phyloP scores from a whole-genome alignment of 2,113 vertebrate species.

The Podocnemis expansa region DNA sequence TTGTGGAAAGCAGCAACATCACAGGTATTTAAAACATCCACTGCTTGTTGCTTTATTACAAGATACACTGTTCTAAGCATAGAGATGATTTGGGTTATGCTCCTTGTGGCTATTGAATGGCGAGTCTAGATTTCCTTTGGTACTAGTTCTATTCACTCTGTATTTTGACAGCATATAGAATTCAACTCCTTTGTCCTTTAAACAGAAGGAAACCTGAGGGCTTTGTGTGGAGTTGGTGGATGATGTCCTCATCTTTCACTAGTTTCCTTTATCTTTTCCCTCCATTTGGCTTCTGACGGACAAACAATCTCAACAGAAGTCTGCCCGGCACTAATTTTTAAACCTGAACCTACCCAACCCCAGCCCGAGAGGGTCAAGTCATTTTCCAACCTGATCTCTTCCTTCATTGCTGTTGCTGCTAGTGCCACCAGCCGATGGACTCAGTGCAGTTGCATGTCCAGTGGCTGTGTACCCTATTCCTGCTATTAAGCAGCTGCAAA shows the following conservation, averaged over 20 bases:
- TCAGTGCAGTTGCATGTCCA: neutral
- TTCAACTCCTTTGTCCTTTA: neutral
- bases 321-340: neutral
- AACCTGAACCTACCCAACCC: neutral
- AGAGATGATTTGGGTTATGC: slow-evolving; percentile 2
- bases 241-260: neutral
- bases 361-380: neutral
- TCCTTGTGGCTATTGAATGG: neutral
- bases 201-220: neutral
- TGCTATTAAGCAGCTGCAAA: neutral
- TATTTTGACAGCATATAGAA: neutral
- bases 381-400: neutral
- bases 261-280: neutral
- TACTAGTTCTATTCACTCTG: neutral
- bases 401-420: neutral
- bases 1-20: slow-evolving; percentile 19
- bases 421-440: neutral
- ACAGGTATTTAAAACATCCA: neutral
- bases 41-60: neutral
- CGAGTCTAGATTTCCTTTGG: neutral
- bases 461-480: neutral
- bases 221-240: neutral
- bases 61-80: neutral
- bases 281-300: neutral
- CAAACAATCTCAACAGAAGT: neutral